Conservation (phyloP, 2,888 invertebrate species). For the Heliconius erato region DNA sequence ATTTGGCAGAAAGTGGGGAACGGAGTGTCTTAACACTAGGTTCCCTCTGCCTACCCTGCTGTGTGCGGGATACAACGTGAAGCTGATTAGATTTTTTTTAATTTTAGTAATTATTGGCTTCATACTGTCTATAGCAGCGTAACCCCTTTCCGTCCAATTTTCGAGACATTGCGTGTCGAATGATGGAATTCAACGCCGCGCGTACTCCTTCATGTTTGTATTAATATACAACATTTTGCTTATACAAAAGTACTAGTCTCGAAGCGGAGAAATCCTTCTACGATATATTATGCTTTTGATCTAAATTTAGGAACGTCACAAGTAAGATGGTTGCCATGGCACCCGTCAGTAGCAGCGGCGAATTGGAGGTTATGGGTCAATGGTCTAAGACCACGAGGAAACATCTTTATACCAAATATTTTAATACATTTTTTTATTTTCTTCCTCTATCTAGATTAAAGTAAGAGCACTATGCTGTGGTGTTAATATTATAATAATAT, state of each 20-base stretch:
- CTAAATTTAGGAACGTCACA: slow-evolving; percentile 1
- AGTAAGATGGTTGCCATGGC: slow-evolving; percentile 3
- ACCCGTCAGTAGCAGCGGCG: background rate
- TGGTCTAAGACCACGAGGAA: background rate
- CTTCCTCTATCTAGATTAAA: background rate
- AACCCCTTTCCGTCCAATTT: no score
- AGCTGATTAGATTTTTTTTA: no score
- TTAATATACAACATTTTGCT: no score
- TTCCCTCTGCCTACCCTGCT: no score
- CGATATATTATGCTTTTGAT: slow-evolving; percentile 6
- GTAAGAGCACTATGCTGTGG: background rate
- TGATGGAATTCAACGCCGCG: no score
- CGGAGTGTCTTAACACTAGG: no score
- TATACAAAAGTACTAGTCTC: background rate
- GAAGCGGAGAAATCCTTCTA: background rate
- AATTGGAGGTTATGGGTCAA: background rate
- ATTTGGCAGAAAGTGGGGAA: no score
- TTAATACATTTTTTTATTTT: background rate
- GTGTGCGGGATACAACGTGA: no score
- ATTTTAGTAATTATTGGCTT: no score
- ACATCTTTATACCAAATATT: background rate
- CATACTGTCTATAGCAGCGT: no score
- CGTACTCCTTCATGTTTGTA: no score
- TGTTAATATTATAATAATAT: background rate
- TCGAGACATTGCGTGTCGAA: no score